Base-by-base conservation (phyloP, 2,113 vertebrate species). In the Brienomyrus brachyistius region DNA sequence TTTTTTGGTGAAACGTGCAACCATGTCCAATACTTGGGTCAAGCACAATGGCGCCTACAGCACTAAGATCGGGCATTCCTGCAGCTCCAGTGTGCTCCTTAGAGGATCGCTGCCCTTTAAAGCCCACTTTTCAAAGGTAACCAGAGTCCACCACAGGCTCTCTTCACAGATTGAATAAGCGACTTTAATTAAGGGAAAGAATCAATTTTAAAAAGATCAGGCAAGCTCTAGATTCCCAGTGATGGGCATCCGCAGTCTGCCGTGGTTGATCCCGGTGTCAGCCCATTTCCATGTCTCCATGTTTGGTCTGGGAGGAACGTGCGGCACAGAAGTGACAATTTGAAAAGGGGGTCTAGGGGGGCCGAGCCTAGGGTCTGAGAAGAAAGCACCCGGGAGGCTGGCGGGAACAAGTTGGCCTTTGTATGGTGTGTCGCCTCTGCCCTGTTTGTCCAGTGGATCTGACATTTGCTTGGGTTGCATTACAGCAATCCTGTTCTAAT, bases 401-500 rank as follows among this genome's bases (percentile, higher is more conserved):
- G 91, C 91, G 91, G 90, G 92, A 94, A 88, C 91, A 93, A 90
- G 94, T 95, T 91, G 47, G 86, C 91, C 93, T 94, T 95, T 94
- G 88, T 94, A 93, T 92, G 82, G 83, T 91, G 92, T 94, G 88
- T 94, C 91, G 91, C 88, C 86, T 90, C 92, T 93, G 92, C 87
- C 88, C 92, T 93, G 83, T 90, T 93, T 92, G n/a, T 92, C 90
- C 91, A 93, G 90, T 90, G 91, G 93, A 94, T 93, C 92, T 94
- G 93, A 91, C 93, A 95, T 95, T 95, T 93, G 92, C 91, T 92
- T 52, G 90, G 92, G 86, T 93, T 94, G 94, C 88, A 92, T 95
- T 95, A 93, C 94, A 91, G 40, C 93, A 95, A 95, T 94, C 91
- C 93, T 91, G 93, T 93, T 95, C 95, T 96, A 96, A 96, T 96